phyloP scores from a whole-genome alignment of 2,797 vertebrate species.

The Triplophysa bombifrons region DNA sequence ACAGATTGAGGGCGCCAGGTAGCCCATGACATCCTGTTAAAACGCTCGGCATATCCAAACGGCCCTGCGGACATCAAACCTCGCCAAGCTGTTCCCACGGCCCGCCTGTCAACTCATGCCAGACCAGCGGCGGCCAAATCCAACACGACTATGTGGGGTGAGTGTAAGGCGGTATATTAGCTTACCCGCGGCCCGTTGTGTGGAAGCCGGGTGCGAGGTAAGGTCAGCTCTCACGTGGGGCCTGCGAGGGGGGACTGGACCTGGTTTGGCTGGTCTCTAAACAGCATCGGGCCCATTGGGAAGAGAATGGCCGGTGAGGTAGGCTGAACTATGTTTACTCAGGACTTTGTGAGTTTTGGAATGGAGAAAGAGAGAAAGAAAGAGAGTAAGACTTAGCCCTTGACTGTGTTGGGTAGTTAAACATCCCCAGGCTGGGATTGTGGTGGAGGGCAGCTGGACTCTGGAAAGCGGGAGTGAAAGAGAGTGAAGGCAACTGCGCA shows the following conservation, averaged over 20 bases:
- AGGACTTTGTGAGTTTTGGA: conserved; percentile 43
- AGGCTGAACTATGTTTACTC: conserved; percentile 44
- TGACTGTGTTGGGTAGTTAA: conserved; percentile 64
- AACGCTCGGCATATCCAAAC: conserved; percentile 67
- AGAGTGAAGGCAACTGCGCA: conserved; percentile 47
- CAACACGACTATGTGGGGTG: conserved; percentile 54
- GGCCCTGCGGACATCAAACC: conserved; percentile 63
- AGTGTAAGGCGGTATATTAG: conserved; percentile 27
- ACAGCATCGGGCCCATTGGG: conserved; percentile 37
- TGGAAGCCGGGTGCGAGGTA: conserved; percentile 35
- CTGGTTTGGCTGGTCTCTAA: conserved; percentile 57
- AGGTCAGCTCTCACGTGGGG: conserved; percentile 51
- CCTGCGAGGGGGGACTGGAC: conserved; percentile 30
- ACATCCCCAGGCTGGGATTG: conserved; percentile 66
- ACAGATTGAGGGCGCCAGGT: conserved; percentile 73
- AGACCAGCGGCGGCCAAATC: conserved; percentile 56
- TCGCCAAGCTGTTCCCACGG: conserved; percentile 61
- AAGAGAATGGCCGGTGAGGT: conserved; percentile 39
- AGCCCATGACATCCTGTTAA: conserved; percentile 67
- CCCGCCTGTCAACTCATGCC: conserved; percentile 51
- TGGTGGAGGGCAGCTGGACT: conserved; percentile 70
- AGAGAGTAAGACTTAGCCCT: conserved; percentile 17
- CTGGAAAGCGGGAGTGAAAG: conserved; percentile 47
- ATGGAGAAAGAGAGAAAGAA: conserved; percentile 21
- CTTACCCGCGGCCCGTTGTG: conserved; percentile 49